These are phyloP conservation scores for Bhutanitis thaidina DNA, from an alignment of 2,888 invertebrate genomes.

Conservation along the genomic window DNA sequence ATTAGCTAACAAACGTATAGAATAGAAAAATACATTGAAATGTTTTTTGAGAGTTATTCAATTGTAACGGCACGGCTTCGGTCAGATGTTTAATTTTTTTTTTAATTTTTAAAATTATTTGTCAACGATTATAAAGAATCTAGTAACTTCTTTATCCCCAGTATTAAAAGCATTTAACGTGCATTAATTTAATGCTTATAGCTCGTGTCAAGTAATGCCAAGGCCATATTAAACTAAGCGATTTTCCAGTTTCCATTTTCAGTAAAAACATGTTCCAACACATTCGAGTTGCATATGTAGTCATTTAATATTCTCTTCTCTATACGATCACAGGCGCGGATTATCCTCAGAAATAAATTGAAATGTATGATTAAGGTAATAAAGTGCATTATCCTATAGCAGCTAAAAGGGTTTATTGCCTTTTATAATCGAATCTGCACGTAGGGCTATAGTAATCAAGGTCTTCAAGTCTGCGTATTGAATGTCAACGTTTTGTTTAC, in stretches of 20 bases:
- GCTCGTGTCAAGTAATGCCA: slow-evolving; percentile 56
- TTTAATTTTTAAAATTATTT: too few relatives aligned
- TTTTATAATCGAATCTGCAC: slow-evolving; percentile 29
- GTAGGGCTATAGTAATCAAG: slow-evolving; percentile 63
- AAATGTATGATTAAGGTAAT: slow-evolving; percentile 20
- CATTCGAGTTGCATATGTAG: slow-evolving; percentile 40
- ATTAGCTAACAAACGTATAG: too few relatives aligned
- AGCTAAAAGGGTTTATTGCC: slow-evolving; percentile 27
- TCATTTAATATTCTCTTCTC: slow-evolving; percentile 22
- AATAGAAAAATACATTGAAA: too few relatives aligned
- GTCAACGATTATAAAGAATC: too few relatives aligned
- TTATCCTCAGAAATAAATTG: neutral
- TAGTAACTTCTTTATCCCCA: too few relatives aligned
- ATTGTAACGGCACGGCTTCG: too few relatives aligned
- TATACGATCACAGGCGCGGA: neutral
- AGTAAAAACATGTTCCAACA: slow-evolving; percentile 65
- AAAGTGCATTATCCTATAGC: slow-evolving; percentile 31
- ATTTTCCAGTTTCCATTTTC: slow-evolving; percentile 78
- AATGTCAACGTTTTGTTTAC: slow-evolving; percentile 72
- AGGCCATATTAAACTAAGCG: slow-evolving; percentile 52
- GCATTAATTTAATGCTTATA: slow-evolving; percentile 27
- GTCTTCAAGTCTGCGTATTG: slow-evolving; percentile 66
- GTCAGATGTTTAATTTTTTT: too few relatives aligned
- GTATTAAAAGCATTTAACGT: slow-evolving; percentile 6
- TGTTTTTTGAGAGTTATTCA: too few relatives aligned